Conservation (phyloP, 2,113 vertebrate species). For the Salminus brasiliensis region DNA sequence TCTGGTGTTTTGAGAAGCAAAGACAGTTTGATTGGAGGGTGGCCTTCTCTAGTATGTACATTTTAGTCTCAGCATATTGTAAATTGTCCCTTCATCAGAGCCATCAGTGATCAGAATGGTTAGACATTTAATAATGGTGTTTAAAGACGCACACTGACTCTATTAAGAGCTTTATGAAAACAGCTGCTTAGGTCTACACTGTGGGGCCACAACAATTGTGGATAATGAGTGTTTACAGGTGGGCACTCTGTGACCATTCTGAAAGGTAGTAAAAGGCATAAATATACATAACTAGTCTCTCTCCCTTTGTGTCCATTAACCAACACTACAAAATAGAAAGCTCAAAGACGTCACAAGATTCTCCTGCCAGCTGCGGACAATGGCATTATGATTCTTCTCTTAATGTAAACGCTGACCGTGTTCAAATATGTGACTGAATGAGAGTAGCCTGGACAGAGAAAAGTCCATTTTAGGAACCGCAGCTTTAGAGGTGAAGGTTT, state of each 20-base stretch:
- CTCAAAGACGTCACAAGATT: neutral
- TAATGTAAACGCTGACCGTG: slow-evolving; percentile 28
- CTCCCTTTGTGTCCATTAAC: slow-evolving; percentile 5
- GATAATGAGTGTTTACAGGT: slow-evolving; percentile 66
- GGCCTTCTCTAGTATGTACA: slow-evolving; percentile 20
- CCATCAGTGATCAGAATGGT: neutral
- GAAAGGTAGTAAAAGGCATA: slow-evolving; percentile 46
- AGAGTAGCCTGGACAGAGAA: neutral
- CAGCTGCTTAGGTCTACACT: slow-evolving; percentile 58
- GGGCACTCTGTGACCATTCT: slow-evolving; percentile 36
- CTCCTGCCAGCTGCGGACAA: slow-evolving; percentile 39
- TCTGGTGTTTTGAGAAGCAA: neutral
- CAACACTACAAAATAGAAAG: slow-evolving; percentile 22
- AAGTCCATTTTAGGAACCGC: neutral
- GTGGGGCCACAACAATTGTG: slow-evolving; percentile 56
- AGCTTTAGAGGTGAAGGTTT: too few species aligned
- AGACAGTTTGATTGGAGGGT: neutral
- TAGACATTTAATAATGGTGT: slow-evolving; percentile 27
- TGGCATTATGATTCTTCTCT: slow-evolving; percentile 35
- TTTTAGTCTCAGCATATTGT: slow-evolving; percentile 5
- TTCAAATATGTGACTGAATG: neutral
- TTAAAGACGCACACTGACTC: slow-evolving; percentile 60
- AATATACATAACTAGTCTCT: slow-evolving; percentile 45
- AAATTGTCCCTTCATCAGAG: slow-evolving; percentile 6
- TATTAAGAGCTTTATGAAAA: slow-evolving; percentile 63